Percentiles rank a stretch among this genome's conserved stretches.
Conservation (phyloP, 2,888 invertebrate genomes). For the Macaria notata region DNA sequence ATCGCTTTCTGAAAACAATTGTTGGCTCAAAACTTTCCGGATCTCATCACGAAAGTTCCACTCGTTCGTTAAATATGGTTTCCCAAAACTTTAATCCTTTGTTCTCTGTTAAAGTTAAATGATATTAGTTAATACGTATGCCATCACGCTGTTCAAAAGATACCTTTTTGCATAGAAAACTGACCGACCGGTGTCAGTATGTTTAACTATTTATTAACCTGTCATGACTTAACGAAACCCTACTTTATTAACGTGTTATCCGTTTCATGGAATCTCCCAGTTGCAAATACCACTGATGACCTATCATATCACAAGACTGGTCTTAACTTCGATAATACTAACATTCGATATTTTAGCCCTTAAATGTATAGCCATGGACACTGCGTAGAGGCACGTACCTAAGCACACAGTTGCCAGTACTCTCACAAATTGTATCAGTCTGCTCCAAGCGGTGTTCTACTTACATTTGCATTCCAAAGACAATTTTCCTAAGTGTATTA, state of each 20-base stretch:
- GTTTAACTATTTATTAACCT: too few species aligned
- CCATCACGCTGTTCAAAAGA: too few species aligned
- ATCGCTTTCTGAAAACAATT: constrained; percentile 23
- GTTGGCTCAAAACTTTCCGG: constrained; percentile 21
- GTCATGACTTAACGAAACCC: too few species aligned
- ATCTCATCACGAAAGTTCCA: constrained; percentile 26
- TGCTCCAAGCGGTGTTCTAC: background rate
- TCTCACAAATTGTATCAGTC: background rate
- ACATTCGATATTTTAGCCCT: too few species aligned
- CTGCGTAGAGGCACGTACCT: background rate
- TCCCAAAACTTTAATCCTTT: constrained; percentile 10
- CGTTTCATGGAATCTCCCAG: too few species aligned
- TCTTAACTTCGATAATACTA: too few species aligned
- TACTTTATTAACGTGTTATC: too few species aligned
- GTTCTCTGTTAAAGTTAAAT: constrained; percentile 8
- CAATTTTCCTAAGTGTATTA: constrained; percentile 29
- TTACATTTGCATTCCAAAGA: constrained; percentile 14
- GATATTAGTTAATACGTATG: background rate
- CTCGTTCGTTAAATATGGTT: constrained; percentile 24
- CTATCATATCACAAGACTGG: too few species aligned
- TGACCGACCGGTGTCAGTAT: too few species aligned
- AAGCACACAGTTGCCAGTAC: background rate
- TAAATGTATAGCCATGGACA: background rate
- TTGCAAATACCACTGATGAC: too few species aligned
- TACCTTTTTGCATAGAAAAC: too few species aligned